Conservation (phyloP, 2,797 vertebrate genomes). For the Gobionotothen gibberifrons region DNA sequence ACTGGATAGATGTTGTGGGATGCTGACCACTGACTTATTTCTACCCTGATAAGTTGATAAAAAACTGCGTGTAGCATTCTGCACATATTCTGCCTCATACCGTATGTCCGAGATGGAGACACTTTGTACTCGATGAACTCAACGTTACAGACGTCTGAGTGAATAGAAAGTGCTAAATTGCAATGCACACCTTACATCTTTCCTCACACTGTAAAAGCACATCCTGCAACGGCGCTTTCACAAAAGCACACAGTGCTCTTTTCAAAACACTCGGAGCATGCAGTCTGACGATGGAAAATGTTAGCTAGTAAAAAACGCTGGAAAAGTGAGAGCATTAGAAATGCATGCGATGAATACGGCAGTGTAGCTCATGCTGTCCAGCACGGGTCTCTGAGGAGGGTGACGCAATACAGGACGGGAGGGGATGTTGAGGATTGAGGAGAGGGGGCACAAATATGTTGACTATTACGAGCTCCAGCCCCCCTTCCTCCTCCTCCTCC, state of each 20-base stretch:
- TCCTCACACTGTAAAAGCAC: constrained; percentile 58
- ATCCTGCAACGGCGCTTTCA: constrained; percentile 51
- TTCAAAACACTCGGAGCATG: constrained; percentile 59
- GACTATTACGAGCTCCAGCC: constrained; percentile 72
- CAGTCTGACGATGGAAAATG: constrained; percentile 70
- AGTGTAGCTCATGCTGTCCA: constrained; percentile 60
- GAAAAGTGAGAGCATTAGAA: constrained; percentile 57
- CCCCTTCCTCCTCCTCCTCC: constrained; percentile 39
- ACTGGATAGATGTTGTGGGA: constrained; percentile 1
- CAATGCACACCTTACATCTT: constrained; percentile 52
- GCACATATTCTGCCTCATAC: constrained; percentile 22
- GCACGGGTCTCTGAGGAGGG: constrained; percentile 72
- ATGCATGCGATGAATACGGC: constrained; percentile 49
- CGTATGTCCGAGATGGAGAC: constrained; percentile 36
- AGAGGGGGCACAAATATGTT: constrained; percentile 81
- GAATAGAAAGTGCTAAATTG: constrained; percentile 19
- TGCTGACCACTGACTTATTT: constrained; percentile 1
- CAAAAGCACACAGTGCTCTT: constrained; percentile 74
- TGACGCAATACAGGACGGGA: constrained; percentile 78
- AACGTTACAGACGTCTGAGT: constrained; percentile 19
- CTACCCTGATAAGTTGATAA: not conserved
- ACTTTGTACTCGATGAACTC: constrained; percentile 56
- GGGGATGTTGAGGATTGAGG: constrained; percentile 53
- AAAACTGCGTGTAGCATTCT: constrained; percentile 21
- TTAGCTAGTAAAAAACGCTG: constrained; percentile 71